Evolutionary conservation across 2,797 vertebrate genomes (phyloP).

Genomic region (Steatocranus sp.): DNA sequence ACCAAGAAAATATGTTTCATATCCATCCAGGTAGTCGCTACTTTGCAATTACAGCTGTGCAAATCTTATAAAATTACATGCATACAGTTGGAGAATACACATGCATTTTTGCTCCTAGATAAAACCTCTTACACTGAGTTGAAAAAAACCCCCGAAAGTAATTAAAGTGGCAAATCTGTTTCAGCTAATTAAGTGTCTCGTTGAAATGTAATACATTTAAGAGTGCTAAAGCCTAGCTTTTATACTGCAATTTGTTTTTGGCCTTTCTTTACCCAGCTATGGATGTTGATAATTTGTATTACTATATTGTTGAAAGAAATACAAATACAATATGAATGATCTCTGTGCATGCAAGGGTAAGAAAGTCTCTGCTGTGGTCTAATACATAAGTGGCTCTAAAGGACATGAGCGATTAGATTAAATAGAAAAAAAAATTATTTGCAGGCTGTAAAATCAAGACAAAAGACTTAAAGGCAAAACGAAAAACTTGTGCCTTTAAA

Average conservation of each 20-base stretch:
- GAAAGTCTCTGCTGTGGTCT: neutral
- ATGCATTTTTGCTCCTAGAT: neutral
- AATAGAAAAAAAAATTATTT: neutral
- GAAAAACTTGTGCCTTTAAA: neutral
- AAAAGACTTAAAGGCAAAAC: neutral
- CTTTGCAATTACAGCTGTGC: neutral
- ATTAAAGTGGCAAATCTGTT: neutral
- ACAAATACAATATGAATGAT: neutral
- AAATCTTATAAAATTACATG: neutral
- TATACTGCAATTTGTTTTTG: neutral
- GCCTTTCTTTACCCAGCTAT: neutral
- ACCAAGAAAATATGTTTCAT: neutral
- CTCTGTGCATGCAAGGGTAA: neutral
- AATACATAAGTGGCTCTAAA: neutral
- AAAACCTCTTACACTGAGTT: neutral
- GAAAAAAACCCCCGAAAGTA: neutral
- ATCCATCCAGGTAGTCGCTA: neutral
- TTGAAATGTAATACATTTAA: neutral
- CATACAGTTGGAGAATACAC: neutral
- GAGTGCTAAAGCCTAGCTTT: neutral
- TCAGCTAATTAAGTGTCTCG: neutral
- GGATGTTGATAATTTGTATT: neutral
- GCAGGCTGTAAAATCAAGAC: neutral
- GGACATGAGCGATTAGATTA: neutral
- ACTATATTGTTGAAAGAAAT: neutral